Evolutionary conservation across 1,140 invertebrate species (phyloP), one percentile per base, ranked within the genome.

Genomic region (Anadara kagoshimensis): DNA sequence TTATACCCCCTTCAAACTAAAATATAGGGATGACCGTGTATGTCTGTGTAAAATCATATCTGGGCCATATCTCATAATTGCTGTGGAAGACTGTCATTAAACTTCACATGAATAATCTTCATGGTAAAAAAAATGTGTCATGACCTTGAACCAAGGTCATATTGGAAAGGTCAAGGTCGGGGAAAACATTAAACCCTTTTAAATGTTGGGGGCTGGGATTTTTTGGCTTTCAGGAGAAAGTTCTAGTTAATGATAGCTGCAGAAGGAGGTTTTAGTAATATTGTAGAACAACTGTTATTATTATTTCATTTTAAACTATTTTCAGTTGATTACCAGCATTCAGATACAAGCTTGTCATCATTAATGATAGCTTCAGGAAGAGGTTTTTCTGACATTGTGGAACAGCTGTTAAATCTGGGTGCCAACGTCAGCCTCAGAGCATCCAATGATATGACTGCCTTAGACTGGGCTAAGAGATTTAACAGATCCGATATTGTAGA

Each of bases 321-420:
- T 73, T 56, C 63, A 89, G 89, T 90, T 54, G 89, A 91, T 81
- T 91, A 90, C 79, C 82, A 90, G 82, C 94, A 95, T 85, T 92
- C 92, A 20, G 90, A 91, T 62, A 94, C 93, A 3, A 92, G 91
- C 49, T 91, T 93, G 14, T 94, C 94, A 36, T 91, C 94, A 0
- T 90, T 96, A 53, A 95, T 96, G 93, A 92, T 94, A 0, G 94
- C 94, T 10, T 92, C 94, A 47, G 92, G 91, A 11, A 90, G 93
- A 76, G 94, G 94, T 5, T 91, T 92, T 58, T 70, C 92, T 8
- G 91, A 93, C 64, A 90, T 92, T 45, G 92, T 93, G 2, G 92
- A 93, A 74, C 92, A 94, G 77, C 89, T 96, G 14, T 86, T 96
- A 20, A 91, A 91, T 78, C 85, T 93, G 79, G 94, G 94, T 18